These are phyloP conservation scores for Limnodromus scolopaceus DNA, from an alignment of 2,797 vertebrate genomes.

Conservation along the genomic window DNA sequence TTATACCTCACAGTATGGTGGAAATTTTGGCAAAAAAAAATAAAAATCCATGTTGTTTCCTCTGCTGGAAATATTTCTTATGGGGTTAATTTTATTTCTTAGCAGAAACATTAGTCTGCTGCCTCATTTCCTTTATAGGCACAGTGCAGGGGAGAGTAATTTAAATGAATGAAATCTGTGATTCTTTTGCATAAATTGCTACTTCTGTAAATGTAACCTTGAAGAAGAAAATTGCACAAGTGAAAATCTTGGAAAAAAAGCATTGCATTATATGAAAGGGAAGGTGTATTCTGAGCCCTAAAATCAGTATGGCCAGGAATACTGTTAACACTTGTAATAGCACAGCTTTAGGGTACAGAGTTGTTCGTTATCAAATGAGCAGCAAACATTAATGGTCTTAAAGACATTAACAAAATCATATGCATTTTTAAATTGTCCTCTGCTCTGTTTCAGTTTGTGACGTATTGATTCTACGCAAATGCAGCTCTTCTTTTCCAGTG, in stretches of 20 bases:
- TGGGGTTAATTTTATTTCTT: conserved; percentile 8
- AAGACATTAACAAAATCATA: background rate
- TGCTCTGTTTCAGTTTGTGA: background rate
- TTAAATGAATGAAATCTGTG: conserved; percentile 15
- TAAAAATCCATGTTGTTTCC: background rate
- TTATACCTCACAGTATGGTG: background rate
- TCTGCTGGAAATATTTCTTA: conserved; percentile 14
- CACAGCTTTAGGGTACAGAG: background rate
- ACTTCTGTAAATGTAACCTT: background rate
- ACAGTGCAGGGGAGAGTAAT: background rate
- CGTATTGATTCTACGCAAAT: background rate
- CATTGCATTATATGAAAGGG: background rate
- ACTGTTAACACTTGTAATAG: background rate
- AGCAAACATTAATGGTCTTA: background rate
- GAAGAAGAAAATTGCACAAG: background rate
- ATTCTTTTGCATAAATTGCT: conserved; percentile 11
- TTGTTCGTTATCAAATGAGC: background rate
- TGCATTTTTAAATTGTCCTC: background rate
- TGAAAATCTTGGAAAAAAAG: background rate
- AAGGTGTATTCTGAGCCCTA: background rate
- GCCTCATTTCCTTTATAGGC: conserved; percentile 14
- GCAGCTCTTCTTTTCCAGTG: background rate
- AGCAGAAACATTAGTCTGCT: conserved; percentile 2
- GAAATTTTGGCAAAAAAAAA: background rate
- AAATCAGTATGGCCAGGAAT: background rate